phyloP scores from a whole-genome alignment of 2,797 vertebrate species.

The Aeoliscus strigatus region DNA sequence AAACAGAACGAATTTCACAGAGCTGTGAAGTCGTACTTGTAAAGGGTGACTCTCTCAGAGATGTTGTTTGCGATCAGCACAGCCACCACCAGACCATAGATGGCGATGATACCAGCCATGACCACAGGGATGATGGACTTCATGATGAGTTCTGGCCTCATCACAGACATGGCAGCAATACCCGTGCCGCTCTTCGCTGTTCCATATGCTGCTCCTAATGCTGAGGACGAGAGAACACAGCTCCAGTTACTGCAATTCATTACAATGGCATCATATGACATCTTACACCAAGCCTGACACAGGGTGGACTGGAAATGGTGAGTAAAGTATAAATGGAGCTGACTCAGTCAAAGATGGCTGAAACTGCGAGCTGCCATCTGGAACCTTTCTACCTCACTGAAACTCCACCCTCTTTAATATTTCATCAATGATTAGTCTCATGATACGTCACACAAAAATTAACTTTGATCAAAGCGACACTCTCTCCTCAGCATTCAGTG shows the following conservation, averaged over 20 bases:
- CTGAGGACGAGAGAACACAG: slow-evolving; percentile 60
- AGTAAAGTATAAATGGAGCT: too few species aligned
- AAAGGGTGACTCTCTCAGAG: slow-evolving; percentile 79
- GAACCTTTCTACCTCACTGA: too few species aligned
- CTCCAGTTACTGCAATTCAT: slow-evolving; percentile 2
- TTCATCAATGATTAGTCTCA: too few species aligned
- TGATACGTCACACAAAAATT: too few species aligned
- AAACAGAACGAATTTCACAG: neutral
- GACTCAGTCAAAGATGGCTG: too few species aligned
- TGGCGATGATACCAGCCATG: slow-evolving; percentile 99
- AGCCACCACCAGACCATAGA: slow-evolving; percentile 97
- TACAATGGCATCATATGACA: neutral
- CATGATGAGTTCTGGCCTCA: slow-evolving; percentile 99
- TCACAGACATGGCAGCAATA: slow-evolving; percentile 98
- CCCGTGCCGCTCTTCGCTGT: slow-evolving; percentile 98
- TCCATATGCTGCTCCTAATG: slow-evolving; percentile 95
- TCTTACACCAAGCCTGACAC: too few species aligned
- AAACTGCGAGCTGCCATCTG: too few species aligned
- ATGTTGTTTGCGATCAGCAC: slow-evolving; percentile 97
- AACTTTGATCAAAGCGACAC: too few species aligned
- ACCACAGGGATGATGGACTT: slow-evolving; percentile 99
- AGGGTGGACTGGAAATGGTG: too few species aligned
- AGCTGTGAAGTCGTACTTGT: slow-evolving; percentile 79
- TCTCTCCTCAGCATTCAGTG: too few species aligned
- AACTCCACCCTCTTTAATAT: too few species aligned